Percentiles rank a stretch among this genome's conserved stretches.
Evolutionary conservation across 2,888 invertebrate genomes (phyloP).

Genomic region (Candidula unifasciata): DNA sequence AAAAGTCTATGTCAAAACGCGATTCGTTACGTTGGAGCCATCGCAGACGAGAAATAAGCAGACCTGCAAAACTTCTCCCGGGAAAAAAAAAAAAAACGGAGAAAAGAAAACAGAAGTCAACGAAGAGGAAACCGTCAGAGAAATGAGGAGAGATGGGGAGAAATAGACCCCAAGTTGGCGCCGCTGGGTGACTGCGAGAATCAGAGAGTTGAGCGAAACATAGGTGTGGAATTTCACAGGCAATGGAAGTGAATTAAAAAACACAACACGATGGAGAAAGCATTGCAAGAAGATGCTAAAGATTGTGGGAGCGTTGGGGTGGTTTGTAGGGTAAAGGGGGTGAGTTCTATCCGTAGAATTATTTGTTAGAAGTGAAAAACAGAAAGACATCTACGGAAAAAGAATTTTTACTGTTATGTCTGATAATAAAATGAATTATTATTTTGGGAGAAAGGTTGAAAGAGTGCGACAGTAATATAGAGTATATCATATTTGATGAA

Average conservation of each 20-base stretch:
- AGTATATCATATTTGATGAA: too few relatives aligned
- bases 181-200: slow-evolving; percentile 18
- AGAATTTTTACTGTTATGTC: slow-evolving; percentile 9
- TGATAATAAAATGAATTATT: not conserved
- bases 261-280: slow-evolving; percentile 37
- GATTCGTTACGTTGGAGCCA: not conserved
- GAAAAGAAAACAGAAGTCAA: slow-evolving; percentile 19
- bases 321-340: not conserved
- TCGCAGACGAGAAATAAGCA: not conserved
- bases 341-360: not conserved
- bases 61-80: not conserved
- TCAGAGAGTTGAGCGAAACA: slow-evolving; percentile 31
- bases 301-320: not conserved
- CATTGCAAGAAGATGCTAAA: slow-evolving; percentile 21
- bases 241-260: slow-evolving; percentile 33
- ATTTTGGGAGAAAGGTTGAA: not conserved
- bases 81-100: slow-evolving; percentile 11
- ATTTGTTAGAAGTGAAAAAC: not conserved
- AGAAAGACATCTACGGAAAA: not conserved
- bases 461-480: not conserved
- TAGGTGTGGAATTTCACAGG: slow-evolving; percentile 45
- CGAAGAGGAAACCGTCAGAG: not conserved
- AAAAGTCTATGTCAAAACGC: slow-evolving; percentile 38
- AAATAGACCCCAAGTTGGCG: slow-evolving; percentile 32
- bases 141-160: not conserved